Percentiles rank a stretch among this genome's conserved stretches.
Conservation (phyloP, 2,888 invertebrate genomes). For the Drosophila rubida region DNA sequence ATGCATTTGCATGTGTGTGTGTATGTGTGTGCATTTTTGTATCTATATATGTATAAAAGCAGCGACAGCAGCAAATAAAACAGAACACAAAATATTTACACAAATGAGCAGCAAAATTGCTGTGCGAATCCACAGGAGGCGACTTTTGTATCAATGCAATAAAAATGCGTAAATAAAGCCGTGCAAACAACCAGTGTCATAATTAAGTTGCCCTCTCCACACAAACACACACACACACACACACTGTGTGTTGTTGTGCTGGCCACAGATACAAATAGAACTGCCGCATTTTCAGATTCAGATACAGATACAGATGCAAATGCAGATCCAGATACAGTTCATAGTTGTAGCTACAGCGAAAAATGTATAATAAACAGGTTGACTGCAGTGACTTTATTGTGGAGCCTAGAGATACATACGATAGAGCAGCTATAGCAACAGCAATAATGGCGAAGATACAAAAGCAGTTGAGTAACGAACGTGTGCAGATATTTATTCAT, state of each 20-base stretch:
- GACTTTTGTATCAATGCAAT: conserved; percentile 21
- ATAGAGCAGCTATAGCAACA: too few species aligned
- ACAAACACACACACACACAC: background rate
- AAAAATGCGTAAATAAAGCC: conserved; percentile 38
- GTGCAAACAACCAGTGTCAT: conserved; percentile 63
- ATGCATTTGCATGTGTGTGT: background rate
- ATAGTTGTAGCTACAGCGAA: background rate
- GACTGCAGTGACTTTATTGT: too few species aligned
- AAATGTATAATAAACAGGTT: background rate
- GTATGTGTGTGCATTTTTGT: background rate
- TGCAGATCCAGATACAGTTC: conserved; percentile 2
- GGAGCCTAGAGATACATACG: too few species aligned
- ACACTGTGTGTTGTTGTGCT: background rate
- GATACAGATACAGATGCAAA: background rate
- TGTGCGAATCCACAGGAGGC: conserved; percentile 18
- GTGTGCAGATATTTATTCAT: too few species aligned
- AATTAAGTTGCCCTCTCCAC: conserved; percentile 50
- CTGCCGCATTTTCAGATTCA: background rate
- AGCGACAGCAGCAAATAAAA: conserved; percentile 4
- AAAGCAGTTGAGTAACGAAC: too few species aligned
- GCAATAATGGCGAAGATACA: too few species aligned
- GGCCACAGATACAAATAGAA: conserved; percentile 4
- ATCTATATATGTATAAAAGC: conserved; percentile 13
- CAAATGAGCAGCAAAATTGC: conserved; percentile 49
- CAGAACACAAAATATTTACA: conserved; percentile 30